Evolutionary conservation across 2,888 invertebrate genomes (phyloP), one percentile per base, ranked within the genome.

Genomic region (Tachina lurida): DNA sequence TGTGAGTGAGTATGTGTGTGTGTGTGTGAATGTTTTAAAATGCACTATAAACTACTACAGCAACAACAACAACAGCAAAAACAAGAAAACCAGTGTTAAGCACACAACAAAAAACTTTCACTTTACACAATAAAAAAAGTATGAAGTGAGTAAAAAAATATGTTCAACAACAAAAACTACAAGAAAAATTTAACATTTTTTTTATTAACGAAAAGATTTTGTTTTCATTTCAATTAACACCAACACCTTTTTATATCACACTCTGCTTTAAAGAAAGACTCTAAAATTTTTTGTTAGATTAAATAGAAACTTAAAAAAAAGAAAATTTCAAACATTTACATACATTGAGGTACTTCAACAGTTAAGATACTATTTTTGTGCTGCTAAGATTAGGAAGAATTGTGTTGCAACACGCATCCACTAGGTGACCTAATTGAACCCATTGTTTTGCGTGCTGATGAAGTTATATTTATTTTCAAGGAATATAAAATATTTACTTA

Each of bases 101-200:
- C 63, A 65, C 52, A 70, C 73, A 75, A 52, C n/a, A 84, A 73
- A 85, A 84, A 86, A 86, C 86, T 86, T 86, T 86, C 86, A 86
- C 86, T 86, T 86, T 85, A 82, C 74, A 78, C 77, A 75, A 74
- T 63, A 74, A 54, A 82, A 76, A 49, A 54, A 47, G 54, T 9
- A 70, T 10, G 15, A 47, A 63, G 45, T n/a, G 1, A 22, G 5
- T 13, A 22, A 45, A 31, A 54, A 78, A 68, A 52, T 52, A 49
- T 49, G 39, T 17, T 73, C 10, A 56, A 62, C 17, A 70, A 49
- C 22, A 71, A 71, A 49, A 49, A 43, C 39, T 56, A 75, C 39
- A 47, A 45, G 31, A 19, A 41, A 65, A n/a, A 47, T 19, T 0
- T 22, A 15, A 54, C n/a, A 0, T 56, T 67, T 76, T 41, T 65